Evolutionary conservation across 1,140 invertebrate genomes (phyloP).

Genomic region (Mactra quadrangularis): DNA sequence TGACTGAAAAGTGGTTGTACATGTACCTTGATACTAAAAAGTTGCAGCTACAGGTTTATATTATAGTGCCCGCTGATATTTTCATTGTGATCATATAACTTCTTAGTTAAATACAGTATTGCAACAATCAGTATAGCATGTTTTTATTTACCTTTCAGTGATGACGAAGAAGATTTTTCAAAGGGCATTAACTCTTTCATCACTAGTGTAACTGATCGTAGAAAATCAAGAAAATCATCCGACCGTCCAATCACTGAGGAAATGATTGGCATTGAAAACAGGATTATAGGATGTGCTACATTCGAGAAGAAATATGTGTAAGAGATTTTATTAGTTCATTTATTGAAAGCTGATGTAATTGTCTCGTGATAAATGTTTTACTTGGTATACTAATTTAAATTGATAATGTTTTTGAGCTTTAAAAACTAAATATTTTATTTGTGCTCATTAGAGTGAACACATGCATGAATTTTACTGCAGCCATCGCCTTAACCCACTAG

Average conservation of each 20-base stretch:
- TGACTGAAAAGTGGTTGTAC: no score
- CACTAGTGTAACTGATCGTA: constrained; percentile 70
- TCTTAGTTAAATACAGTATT: neutral
- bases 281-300: constrained; percentile 82
- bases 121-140: no score
- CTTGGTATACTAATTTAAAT: no score
- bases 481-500: no score
- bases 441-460: neutral
- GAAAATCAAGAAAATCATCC: constrained; percentile 60
- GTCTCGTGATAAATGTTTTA: no score
- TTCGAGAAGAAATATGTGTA: constrained; percentile 84
- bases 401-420: neutral
- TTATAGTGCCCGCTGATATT: neutral
- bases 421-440: neutral
- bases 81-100: neutral
- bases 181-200: constrained; percentile 81
- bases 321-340: constrained; percentile 55
- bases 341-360: neutral
- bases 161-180: constrained; percentile 81
- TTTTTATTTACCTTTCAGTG: constrained; percentile 62
- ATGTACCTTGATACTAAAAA: no score
- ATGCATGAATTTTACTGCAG: no score
- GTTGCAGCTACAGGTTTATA: neutral
- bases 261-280: constrained; percentile 80
- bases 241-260: constrained; percentile 61